These are phyloP conservation scores for Montipora efflorescens DNA, from an alignment of 64 coral and sea anemone species.

Conservation along the genomic window DNA sequence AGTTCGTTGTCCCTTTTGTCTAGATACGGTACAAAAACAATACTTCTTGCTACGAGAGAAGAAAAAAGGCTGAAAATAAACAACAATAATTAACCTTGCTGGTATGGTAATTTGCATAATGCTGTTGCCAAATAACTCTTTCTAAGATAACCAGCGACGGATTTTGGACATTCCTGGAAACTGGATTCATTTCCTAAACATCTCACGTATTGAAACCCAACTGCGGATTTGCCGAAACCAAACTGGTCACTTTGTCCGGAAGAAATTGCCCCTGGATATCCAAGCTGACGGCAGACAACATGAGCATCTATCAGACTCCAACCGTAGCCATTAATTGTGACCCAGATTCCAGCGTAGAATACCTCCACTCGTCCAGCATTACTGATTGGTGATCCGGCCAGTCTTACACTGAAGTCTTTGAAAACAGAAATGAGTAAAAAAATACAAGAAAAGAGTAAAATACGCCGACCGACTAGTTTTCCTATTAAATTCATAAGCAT, in stretches of 20 bases:
- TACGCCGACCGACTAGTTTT: no score
- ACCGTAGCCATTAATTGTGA: background rate
- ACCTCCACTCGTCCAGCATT: slow-evolving; percentile 23
- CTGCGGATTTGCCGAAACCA: background rate
- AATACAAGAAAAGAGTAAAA: no score
- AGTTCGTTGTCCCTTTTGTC: no score
- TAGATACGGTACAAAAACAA: background rate
- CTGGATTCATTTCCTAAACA: slow-evolving; percentile 23
- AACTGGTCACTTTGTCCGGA: slow-evolving; percentile 1
- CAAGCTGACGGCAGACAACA: slow-evolving; percentile 10
- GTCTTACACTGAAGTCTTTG: background rate
- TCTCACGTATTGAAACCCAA: background rate
- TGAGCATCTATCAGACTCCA: background rate
- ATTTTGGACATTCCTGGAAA: slow-evolving; percentile 4
- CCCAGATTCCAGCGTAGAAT: slow-evolving; percentile 8
- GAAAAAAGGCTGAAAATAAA: no score
- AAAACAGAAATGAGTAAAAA: background rate
- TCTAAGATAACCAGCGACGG: background rate
- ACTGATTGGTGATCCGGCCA: slow-evolving; percentile 8
- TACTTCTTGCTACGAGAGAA: background rate
- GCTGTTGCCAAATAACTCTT: background rate
- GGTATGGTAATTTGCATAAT: background rate
- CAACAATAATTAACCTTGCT: background rate
- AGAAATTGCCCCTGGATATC: background rate
- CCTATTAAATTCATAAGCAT: no score